These are phyloP conservation scores for Prenolepis imparis DNA, from an alignment of 2,888 invertebrate species.

Conservation along the genomic window DNA sequence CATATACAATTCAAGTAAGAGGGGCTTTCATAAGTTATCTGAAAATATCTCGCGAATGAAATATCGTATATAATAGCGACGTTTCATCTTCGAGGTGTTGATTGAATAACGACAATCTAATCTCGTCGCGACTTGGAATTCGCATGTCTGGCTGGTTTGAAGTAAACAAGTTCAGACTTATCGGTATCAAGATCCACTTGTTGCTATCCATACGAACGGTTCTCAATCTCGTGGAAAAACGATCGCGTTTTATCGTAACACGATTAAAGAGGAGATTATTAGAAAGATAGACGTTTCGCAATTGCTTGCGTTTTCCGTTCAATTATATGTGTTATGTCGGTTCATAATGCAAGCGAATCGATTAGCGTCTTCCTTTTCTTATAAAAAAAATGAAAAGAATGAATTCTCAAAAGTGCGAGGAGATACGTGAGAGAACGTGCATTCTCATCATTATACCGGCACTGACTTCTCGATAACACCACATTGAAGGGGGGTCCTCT, in stretches of 20 bases:
- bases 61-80: constrained; percentile 18
- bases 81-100: constrained; percentile 52
- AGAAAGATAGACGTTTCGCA: neutral
- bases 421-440: constrained; percentile 26
- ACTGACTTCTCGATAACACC: constrained; percentile 62
- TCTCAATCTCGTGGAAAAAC: constrained; percentile 47
- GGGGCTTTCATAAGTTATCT: neutral
- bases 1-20: neutral
- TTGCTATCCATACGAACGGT: constrained; percentile 64
- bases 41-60: neutral
- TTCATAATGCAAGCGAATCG: neutral
- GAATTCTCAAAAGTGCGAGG: neutral
- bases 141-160: constrained; percentile 49
- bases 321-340: neutral
- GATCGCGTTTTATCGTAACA: neutral
- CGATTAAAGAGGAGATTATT: neutral
- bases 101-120: constrained; percentile 72
- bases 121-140: constrained; percentile 64
- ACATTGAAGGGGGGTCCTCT: constrained; percentile 67
- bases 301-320: neutral
- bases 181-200: constrained; percentile 68
- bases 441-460: constrained; percentile 47
- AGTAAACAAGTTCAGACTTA: constrained; percentile 47
- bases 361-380: neutral
- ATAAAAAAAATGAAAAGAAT: neutral